Percentiles rank a stretch among this genome's conserved stretches.
These are phyloP conservation scores for Drosophila silvestris DNA, from an alignment of 2,888 invertebrate species.

Conservation along the genomic window DNA sequence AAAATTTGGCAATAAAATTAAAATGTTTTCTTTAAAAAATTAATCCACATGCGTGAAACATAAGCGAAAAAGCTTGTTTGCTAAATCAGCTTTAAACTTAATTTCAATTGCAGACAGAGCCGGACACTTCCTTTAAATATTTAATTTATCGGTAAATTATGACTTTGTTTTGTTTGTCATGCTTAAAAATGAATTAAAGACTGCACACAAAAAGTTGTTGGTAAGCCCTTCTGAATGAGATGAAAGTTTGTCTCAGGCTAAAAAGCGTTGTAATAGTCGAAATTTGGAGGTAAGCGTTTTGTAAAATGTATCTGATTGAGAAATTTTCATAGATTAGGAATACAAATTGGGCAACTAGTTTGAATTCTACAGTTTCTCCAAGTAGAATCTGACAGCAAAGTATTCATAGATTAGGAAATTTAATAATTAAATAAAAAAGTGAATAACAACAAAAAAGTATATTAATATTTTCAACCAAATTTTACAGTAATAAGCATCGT, in stretches of 20 bases:
- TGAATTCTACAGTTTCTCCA: too few relatives aligned
- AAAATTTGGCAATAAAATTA: neutral
- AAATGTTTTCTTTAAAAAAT: neutral
- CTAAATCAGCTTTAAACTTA: neutral
- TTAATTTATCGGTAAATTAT: neutral
- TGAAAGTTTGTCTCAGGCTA: neutral
- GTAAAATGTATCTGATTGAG: neutral
- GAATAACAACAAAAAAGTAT: neutral
- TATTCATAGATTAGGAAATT: neutral
- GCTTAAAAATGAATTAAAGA: neutral
- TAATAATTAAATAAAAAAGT: neutral
- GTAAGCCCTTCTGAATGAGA: neutral
- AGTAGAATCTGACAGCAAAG: too few relatives aligned
- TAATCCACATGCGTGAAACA: neutral
- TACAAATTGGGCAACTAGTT: neutral
- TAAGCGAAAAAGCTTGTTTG: neutral
- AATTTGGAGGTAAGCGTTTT: neutral
- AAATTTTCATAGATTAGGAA: neutral
- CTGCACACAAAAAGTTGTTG: neutral
- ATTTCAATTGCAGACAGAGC: neutral
- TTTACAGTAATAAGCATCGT: too few relatives aligned
- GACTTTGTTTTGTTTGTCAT: neutral
- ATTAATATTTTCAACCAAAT: neutral
- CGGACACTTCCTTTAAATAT: neutral
- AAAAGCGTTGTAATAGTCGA: too few relatives aligned